A percentile compares a stretch with the other conserved stretches of the same genome.
phyloP scores from a whole-genome alignment of 2,888 invertebrate genomes.

The Caenorhabditis uteleia region DNA sequence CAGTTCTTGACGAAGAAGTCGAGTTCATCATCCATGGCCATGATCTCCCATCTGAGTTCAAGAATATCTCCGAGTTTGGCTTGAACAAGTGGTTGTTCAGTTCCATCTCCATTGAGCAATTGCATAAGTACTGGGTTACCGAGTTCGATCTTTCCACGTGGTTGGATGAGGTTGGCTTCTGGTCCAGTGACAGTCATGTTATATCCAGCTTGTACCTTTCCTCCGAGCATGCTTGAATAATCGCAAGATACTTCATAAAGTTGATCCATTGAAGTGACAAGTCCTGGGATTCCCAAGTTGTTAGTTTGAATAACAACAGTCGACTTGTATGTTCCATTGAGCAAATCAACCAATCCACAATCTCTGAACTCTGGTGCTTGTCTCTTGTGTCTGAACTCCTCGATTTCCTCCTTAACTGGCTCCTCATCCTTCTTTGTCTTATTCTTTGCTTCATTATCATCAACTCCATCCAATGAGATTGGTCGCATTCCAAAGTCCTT shows the following conservation, averaged over 20 bases:
- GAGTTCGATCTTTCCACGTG: conserved; percentile 69
- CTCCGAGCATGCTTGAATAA: conserved; percentile 67
- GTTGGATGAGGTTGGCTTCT: conserved; percentile 67
- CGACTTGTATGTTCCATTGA: conserved; percentile 68
- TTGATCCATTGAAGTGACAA: conserved; percentile 69
- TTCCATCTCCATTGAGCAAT: conserved; percentile 57
- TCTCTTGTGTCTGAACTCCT: conserved; percentile 53
- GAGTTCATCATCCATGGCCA: conserved; percentile 69
- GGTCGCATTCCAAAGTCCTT: conserved; percentile 69
- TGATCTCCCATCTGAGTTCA: conserved; percentile 69
- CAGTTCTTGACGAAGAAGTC: conserved; percentile 70
- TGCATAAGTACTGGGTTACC: conserved; percentile 70
- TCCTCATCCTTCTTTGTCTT: conserved; percentile 34
- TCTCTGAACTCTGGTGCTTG: conserved; percentile 61
- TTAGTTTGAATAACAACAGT: conserved; percentile 69
- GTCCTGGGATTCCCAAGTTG: conserved; percentile 69
- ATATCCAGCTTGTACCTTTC: conserved; percentile 64
- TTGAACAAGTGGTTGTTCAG: conserved; percentile 52
- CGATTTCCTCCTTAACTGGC: conserved; percentile 41
- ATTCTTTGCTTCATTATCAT: conserved; percentile 44
- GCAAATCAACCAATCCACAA: conserved; percentile 67
- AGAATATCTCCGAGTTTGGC: conserved; percentile 69
- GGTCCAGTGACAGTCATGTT: conserved; percentile 69
- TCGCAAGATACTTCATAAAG: conserved; percentile 66
- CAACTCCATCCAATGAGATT: conserved; percentile 56